Percentiles rank a stretch among this genome's conserved stretches.
Conservation (phyloP, 2,113 vertebrate species). For the Himantopus leucocephalus region DNA sequence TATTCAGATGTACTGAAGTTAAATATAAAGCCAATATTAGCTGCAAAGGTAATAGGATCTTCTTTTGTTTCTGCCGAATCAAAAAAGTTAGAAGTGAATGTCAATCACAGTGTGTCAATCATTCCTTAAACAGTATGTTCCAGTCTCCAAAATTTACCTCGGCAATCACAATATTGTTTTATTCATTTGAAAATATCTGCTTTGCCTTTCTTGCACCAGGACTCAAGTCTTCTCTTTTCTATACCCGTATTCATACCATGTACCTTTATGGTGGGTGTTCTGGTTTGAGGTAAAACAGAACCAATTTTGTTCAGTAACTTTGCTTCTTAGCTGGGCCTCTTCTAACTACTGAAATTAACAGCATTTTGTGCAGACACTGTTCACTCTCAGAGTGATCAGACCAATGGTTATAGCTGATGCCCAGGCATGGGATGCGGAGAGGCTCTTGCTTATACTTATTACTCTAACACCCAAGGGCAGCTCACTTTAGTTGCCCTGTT, state of each 20-base stretch:
- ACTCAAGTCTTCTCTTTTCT: neutral
- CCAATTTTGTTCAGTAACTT: too few relatives aligned
- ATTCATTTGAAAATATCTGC: rapidly evolving
- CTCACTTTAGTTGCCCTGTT: too few relatives aligned
- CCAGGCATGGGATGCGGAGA: too few relatives aligned
- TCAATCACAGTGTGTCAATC: neutral
- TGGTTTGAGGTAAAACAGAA: too few relatives aligned
- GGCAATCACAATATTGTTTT: neutral
- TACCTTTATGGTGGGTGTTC: neutral
- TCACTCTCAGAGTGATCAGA: too few relatives aligned
- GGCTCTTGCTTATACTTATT: too few relatives aligned
- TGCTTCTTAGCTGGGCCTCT: too few relatives aligned
- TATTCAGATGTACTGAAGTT: neutral
- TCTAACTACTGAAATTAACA: too few relatives aligned
- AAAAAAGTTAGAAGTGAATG: neutral
- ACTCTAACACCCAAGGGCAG: too few relatives aligned
- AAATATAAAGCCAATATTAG: neutral
- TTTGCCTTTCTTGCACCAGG: neutral
- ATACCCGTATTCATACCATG: rapidly evolving
- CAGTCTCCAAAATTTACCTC: neutral
- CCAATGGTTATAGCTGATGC: too few relatives aligned
- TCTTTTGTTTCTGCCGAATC: neutral
- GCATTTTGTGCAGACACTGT: too few relatives aligned
- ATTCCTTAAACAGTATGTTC: neutral
- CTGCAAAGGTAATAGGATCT: neutral